Base-by-base conservation (phyloP, 2,797 vertebrate genomes). In the Phylloscopus collybita region DNA sequence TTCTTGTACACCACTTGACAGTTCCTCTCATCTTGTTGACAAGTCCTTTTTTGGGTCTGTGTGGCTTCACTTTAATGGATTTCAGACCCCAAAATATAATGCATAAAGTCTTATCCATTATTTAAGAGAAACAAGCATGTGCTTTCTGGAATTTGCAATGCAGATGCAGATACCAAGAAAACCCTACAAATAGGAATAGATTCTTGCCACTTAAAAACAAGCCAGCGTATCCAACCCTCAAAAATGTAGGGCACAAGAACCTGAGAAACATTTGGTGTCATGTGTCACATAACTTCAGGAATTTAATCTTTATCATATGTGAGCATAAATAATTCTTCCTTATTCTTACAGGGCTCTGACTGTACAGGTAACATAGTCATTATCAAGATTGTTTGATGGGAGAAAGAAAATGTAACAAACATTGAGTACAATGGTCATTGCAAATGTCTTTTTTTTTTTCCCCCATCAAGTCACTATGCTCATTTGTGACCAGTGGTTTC, bases 91-190 rank as follows among this genome's bases (percentile, higher is more conserved):
- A 73, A 95, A 94, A 76, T 90, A 81, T 79, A 86, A 84, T 62
- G 71, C 32, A 60, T 62, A 93, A 95, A 88, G 8, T 34, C 76
- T 95, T 86, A 96, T 97, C 64, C 72, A 96, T 97, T 97, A 97
- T 97, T 97, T 96, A 95, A 91, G 91, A 86, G 90, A 90, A 86
- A 69, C 66, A 94, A 83, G 15, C 21, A 16, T 51, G 25, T 61
- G 47, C n/a, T 81, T 94, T 85, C 67, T 90, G 71, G 51, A 93
- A 96, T 91, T 79, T 75, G 62, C 88, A 95, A 94, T 92, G 66
- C 49, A 83, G 60, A 84, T 56, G 51, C 51, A 64, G 42, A 44
- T 76, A 75, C 74, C 45, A 88, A 78, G 61, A 85, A 91, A 84
- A 62, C 44, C 30, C 21, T 84, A 64, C 59, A 86, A 92, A 90